These are phyloP conservation scores for Chlorodrepanis virens DNA, from an alignment of 2,113 vertebrate species.

Conservation along the genomic window DNA sequence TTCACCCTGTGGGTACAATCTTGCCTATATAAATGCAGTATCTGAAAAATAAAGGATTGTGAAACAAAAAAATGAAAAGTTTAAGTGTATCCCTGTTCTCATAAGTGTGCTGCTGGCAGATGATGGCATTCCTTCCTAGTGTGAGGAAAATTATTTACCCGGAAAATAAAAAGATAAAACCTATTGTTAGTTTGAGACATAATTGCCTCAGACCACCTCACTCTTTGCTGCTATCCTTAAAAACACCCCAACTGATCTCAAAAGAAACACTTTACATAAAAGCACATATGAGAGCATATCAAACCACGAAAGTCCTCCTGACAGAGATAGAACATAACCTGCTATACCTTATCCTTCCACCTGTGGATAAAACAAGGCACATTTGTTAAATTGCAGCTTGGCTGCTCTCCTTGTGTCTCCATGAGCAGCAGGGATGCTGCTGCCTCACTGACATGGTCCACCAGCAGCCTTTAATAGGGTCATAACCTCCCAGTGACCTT, in stretches of 20 bases:
- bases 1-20: not conserved
- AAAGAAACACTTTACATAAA: not conserved
- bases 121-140: not conserved
- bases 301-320: not conserved
- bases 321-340: not conserved
- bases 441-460: not conserved
- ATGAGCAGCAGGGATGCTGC: not conserved
- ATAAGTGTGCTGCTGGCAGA: not conserved
- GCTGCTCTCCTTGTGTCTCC: not conserved
- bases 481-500: not conserved
- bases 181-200: not conserved
- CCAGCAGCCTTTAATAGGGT: not conserved
- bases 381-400: not conserved
- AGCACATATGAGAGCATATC: not conserved
- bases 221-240: not conserved
- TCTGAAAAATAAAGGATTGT: not conserved
- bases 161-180: not conserved
- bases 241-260: not conserved
- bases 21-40: not conserved
- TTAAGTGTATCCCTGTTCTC: not conserved
- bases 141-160: not conserved
- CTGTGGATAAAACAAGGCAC: not conserved
- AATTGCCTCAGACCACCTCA: not conserved
- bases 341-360: not conserved
- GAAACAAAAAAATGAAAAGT: not conserved